Percentiles rank a stretch among this genome's conserved stretches.
Evolutionary conservation across 2,113 vertebrate species (phyloP).

Genomic region (Scomber colias): DNA sequence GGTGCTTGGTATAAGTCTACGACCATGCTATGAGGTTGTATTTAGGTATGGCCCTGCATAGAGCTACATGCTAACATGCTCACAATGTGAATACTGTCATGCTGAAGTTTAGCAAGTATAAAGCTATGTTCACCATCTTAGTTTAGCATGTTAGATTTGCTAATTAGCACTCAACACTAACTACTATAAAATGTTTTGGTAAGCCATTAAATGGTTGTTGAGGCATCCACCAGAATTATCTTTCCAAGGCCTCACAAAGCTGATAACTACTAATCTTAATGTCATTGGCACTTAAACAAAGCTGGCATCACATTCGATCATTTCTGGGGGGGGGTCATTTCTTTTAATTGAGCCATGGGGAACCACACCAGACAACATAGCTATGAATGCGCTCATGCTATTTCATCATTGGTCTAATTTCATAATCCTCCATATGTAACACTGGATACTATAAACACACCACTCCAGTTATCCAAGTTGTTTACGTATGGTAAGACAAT

Average conservation of each 20-base stretch:
- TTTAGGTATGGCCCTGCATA: no score
- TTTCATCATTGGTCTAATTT: constrained; percentile 43
- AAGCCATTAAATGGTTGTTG: no score
- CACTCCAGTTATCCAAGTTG: constrained; percentile 18
- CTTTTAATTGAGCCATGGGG: background rate
- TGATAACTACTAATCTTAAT: no score
- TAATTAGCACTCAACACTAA: no score
- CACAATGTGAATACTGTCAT: background rate
- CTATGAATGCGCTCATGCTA: background rate
- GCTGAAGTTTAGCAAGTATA: background rate
- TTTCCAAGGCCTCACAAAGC: no score
- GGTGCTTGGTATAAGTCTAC: no score
- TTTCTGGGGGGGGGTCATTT: background rate
- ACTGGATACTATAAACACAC: constrained; percentile 44
- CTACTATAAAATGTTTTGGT: no score
- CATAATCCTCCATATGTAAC: constrained; percentile 22
- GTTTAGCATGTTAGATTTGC: no score
- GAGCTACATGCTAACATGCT: background rate
- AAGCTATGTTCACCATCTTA: no score
- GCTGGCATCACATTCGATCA: background rate
- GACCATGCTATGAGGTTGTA: no score
- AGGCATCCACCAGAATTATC: no score
- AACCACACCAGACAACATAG: no score
- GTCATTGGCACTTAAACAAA: background rate
- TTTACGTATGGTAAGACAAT: constrained; percentile 67